Evolutionary conservation across 2,113 vertebrate genomes (phyloP).

Genomic region (Heterotilapia buettikoferi): DNA sequence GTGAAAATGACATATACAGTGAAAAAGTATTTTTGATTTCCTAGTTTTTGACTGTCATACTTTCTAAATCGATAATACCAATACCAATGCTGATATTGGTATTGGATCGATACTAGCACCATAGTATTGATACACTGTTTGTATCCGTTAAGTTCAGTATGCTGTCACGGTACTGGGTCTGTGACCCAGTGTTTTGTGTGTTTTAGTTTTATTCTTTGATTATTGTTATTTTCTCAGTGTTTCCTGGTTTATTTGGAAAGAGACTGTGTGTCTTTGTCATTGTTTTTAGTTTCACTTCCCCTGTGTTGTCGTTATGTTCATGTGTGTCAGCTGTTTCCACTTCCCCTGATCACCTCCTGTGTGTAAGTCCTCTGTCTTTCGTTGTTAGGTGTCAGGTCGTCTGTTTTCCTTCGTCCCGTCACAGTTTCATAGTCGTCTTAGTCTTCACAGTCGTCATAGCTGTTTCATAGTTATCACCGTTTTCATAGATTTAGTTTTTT

Average conservation of each 20-base stretch:
- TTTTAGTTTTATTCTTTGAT: neutral
- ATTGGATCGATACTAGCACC: neutral
- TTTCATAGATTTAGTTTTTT: neutral
- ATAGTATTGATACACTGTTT: neutral
- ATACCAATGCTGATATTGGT: neutral
- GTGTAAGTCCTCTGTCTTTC: neutral
- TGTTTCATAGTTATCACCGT: neutral
- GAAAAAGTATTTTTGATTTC: neutral
- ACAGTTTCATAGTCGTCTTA: neutral
- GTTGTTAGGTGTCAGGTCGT: neutral
- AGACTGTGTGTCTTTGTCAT: neutral
- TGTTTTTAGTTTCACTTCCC: neutral
- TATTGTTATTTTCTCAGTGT: neutral
- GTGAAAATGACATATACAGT: neutral
- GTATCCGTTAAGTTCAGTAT: neutral
- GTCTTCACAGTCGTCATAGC: neutral
- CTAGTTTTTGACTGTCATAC: neutral
- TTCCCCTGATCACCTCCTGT: neutral
- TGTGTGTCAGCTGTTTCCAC: neutral
- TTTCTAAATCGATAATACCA: neutral
- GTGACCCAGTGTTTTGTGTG: neutral
- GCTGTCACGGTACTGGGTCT: neutral
- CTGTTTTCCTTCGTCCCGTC: neutral
- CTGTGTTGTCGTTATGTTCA: neutral
- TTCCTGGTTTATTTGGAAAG: neutral